phyloP scores from a whole-genome alignment of 2,797 vertebrate genomes.

The Salmo trutta region DNA sequence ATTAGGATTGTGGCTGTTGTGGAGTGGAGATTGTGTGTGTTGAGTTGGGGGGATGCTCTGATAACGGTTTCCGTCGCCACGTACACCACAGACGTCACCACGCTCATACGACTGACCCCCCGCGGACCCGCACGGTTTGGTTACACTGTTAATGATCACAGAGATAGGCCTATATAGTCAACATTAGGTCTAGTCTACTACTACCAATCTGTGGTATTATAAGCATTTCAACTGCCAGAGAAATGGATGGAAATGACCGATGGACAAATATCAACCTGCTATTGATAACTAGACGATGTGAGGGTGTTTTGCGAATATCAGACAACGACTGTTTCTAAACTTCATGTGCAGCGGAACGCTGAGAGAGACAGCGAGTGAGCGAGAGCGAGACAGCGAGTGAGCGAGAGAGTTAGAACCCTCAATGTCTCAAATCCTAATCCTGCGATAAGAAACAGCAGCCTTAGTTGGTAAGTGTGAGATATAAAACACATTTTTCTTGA shows the following conservation, averaged over 20 bases:
- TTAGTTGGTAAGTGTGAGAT: background rate
- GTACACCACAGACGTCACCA: background rate
- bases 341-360: background rate
- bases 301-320: background rate
- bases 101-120: background rate
- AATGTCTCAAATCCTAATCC: background rate
- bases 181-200: background rate
- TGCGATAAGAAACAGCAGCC: background rate
- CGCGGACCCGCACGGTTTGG: too few species aligned
- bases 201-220: background rate
- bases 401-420: background rate
- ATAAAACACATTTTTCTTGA: background rate
- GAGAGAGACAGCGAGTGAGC: background rate
- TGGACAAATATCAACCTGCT: background rate
- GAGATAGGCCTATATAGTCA: background rate
- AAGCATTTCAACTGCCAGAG: background rate
- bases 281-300: background rate
- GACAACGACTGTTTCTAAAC: background rate
- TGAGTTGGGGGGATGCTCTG: too few species aligned
- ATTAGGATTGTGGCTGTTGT: background rate
- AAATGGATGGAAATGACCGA: conserved; percentile 11
- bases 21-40: background rate
- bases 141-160: background rate
- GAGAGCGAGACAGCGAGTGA: background rate
- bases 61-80: background rate